Conservation (phyloP, 2,888 invertebrate genomes). For the Ptychoptera albimana region DNA sequence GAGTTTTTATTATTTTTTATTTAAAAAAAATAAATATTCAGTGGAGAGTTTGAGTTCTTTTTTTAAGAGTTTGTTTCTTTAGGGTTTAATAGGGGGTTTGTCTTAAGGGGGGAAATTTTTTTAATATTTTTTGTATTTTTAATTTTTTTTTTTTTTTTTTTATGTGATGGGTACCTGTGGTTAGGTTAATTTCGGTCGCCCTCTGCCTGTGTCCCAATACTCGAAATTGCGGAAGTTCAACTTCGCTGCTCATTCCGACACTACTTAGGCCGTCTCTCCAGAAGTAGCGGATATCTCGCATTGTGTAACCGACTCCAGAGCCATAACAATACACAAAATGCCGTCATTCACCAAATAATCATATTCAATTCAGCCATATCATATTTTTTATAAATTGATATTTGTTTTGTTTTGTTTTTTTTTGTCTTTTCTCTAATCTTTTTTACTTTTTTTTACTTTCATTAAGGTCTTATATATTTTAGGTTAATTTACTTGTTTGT, state of each 20-base stretch:
- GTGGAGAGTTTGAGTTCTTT: no score
- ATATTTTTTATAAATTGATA: conserved; percentile 1
- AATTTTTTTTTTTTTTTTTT: conserved; percentile 7
- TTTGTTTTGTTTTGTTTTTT: conserved; percentile 7
- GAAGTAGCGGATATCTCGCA: conserved; percentile 93
- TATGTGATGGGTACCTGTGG: conserved; percentile 68
- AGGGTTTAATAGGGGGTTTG: no score
- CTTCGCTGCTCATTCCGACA: conserved; percentile 89
- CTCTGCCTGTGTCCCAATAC: conserved; percentile 92
- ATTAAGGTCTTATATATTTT: background rate
- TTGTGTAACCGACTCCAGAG: conserved; percentile 83
- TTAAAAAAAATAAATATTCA: no score
- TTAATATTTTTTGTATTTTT: background rate
- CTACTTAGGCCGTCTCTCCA: conserved; percentile 87
- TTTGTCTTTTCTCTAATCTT: background rate
- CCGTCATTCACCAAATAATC: conserved; percentile 20
- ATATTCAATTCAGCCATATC: conserved; percentile 6
- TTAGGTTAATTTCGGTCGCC: conserved; percentile 83
- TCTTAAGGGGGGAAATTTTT: conserved; percentile 15
- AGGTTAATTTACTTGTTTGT: no score
- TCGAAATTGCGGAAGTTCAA: conserved; percentile 93
- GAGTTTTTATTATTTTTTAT: no score
- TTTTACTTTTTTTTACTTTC: background rate
- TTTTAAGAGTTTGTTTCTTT: no score
- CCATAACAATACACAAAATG: conserved; percentile 19